Base-by-base conservation (phyloP, 2,888 invertebrate genomes). In the Dicyrtomina minuta region DNA sequence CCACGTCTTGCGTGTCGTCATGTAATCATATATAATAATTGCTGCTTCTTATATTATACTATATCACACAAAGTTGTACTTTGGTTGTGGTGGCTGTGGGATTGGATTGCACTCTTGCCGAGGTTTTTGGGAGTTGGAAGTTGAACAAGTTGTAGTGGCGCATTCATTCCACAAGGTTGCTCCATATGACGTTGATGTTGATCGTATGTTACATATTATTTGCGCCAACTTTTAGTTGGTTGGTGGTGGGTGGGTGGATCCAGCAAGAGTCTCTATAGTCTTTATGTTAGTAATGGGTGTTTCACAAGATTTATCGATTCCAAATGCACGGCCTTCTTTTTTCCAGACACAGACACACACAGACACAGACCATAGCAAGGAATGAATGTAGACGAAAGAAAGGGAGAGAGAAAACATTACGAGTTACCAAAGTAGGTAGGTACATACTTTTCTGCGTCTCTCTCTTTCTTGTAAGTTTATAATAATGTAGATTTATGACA, bases 211-310 rank as follows among this genome's bases (percentile, higher is more conserved):
- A 65, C 64, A 65, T 41, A 51, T 65, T 53, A 65, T 65, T 65
- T 65, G 53, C 33, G 51, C 53, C 24, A 22, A 65, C 53, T 53
- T 65, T 17, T 65, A 65, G 64, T 39, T 49, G 53, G 64, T 53
- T 51, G 64, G 64, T 65, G 64, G 64, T 39, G 24, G 53, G 64
- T 53, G 64, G 64, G 64, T 65, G 64, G 64, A 49, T 22, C 60
- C 44, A 15, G 41, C 39, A 33, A 27, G 13, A 24, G 24, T 41
- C 20, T 13, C 26, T 65, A 65, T 65, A 65, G 64, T 39, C 64
- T 65, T 53, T 65, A 46, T 41, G 41, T 49, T 24, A 65, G 64
- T 53, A 51, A 53, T 65, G 64, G 41, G 64, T 27, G 53, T 41
- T 41, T 41, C 43, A 26, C 51, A 39, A 53, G 64, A 65, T 65